Conservation (phyloP, 2,888 invertebrate genomes). For the Dynastes grantii region DNA sequence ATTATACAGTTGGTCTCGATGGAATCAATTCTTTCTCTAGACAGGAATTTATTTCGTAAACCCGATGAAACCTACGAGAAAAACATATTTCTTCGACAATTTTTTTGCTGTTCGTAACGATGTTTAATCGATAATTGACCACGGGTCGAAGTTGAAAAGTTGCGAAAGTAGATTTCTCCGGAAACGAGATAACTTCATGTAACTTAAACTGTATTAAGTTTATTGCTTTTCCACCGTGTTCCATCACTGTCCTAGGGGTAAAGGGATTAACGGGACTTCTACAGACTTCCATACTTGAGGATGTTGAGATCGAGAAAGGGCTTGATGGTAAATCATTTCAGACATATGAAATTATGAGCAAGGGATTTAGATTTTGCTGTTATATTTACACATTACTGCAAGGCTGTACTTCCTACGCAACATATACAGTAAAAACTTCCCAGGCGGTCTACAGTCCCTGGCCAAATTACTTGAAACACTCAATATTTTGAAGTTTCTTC, state of each 20-base stretch:
- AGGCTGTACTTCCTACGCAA: too few relatives aligned
- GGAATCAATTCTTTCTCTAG: not conserved
- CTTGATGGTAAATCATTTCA: too few relatives aligned
- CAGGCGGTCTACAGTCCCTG: too few relatives aligned
- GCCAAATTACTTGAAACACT: too few relatives aligned
- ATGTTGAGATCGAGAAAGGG: too few relatives aligned
- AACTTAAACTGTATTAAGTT: conserved; percentile 66
- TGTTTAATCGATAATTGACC: conserved; percentile 63
- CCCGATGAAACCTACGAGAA: not conserved
- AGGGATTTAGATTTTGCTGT: too few relatives aligned
- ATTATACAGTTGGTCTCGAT: not conserved
- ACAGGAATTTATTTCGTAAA: not conserved
- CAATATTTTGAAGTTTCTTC: too few relatives aligned
- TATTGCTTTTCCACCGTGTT: conserved; percentile 62
- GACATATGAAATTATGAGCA: conserved; percentile 23
- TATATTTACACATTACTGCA: too few relatives aligned
- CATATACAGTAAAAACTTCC: too few relatives aligned
- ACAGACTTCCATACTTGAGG: too few relatives aligned
- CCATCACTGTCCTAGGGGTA: conserved; percentile 26
- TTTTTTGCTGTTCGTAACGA: conserved; percentile 6
- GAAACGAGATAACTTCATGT: conserved; percentile 62
- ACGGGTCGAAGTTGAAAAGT: conserved; percentile 65
- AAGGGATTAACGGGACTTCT: conserved; percentile 7
- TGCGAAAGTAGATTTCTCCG: conserved; percentile 66
- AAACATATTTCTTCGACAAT: not conserved